Evolutionary conservation across 1,140 invertebrate species (phyloP).

Genomic region (Drosophila bocki): DNA sequence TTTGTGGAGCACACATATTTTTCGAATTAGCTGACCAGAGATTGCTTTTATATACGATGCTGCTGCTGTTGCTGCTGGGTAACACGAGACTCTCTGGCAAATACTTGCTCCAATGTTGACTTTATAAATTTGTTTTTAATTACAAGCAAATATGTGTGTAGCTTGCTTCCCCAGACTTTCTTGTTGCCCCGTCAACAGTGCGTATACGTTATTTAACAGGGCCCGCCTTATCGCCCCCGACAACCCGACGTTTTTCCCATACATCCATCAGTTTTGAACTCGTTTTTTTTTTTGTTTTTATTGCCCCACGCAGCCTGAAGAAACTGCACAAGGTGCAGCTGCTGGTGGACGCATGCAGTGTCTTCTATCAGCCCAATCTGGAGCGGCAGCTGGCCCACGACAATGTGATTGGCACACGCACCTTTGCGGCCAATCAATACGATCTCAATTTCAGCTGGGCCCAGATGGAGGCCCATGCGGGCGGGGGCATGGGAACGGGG

Average conservation of each 20-base stretch:
- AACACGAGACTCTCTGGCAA: conserved; percentile 31
- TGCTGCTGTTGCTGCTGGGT: conserved; percentile 12
- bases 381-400: conserved; percentile 70
- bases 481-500: conserved; percentile 1
- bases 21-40: conserved; percentile 36
- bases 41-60: conserved; percentile 24
- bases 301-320: conserved; percentile 58
- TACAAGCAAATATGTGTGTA: conserved; percentile 46
- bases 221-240: conserved; percentile 23
- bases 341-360: conserved; percentile 70
- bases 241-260: conserved; percentile 32
- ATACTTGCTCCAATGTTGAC: conserved; percentile 45
- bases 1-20: conserved; percentile 38
- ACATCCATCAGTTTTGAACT: conserved; percentile 14
- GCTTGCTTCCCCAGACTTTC: not conserved
- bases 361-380: conserved; percentile 84
- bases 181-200: not conserved
- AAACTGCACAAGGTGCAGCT: conserved; percentile 84
- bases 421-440: conserved; percentile 83
- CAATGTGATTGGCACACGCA: conserved; percentile 81
- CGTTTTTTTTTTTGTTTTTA: conserved; percentile 18
- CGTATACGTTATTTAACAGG: conserved; percentile 27
- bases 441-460: conserved; percentile 84
- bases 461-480: conserved; percentile 74
- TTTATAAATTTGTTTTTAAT: conserved; percentile 71